Evolutionary conservation across 2,113 vertebrate genomes (phyloP), one percentile per base, ranked within the genome.

Genomic region (Sialia sialis): DNA sequence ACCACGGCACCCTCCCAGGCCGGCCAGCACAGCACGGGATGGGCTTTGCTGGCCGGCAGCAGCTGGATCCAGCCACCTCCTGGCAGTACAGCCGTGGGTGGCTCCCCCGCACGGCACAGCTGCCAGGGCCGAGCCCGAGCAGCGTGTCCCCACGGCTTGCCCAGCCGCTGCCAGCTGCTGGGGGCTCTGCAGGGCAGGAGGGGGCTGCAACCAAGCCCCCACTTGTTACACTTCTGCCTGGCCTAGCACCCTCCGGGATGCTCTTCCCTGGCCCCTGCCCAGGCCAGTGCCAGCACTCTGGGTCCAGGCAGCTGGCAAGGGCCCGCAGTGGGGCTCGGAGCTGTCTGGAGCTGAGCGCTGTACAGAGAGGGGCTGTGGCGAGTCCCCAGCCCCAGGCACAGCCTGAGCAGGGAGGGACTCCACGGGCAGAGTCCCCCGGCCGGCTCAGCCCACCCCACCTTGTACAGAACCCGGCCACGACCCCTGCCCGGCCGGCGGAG

Each of bases 51-150:
- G 49, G 81, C 81, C 9, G 0, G 64, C 30, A 10, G 85, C 87
- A 94, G 94, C 94, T 92, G 84, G 84, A 93, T 91, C 92, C 74
- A 84, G 84, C 84, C 94, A 49, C 51, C 75, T 63, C 18, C 91
- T 67, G 67, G 95, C 80, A 86, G 94, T 9, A 0, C 36, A 30
- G 72, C 48, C 39, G 3, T 23, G 51, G 81, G 64, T 41, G 3
- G 77, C 73, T 79, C 78, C 29, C 23, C 39, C 69, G 4, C 79
- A 69, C 11, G 6, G 30, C 70, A 62, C 48, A 69, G 78, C 82
- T 81, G 81, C 77, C 0, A 4, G n/a, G 49, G 64, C 52, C 0
- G 14, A 52, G 78, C 75, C 56, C 13, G 1, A 7, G 29, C 32
- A 75, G 48, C 0, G 0, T 2, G 25, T 8, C 82, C 49, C 74